Evolutionary conservation across 2,113 vertebrate species (phyloP), one percentile per base, ranked within the genome.

Genomic region (Callipepla californica): DNA sequence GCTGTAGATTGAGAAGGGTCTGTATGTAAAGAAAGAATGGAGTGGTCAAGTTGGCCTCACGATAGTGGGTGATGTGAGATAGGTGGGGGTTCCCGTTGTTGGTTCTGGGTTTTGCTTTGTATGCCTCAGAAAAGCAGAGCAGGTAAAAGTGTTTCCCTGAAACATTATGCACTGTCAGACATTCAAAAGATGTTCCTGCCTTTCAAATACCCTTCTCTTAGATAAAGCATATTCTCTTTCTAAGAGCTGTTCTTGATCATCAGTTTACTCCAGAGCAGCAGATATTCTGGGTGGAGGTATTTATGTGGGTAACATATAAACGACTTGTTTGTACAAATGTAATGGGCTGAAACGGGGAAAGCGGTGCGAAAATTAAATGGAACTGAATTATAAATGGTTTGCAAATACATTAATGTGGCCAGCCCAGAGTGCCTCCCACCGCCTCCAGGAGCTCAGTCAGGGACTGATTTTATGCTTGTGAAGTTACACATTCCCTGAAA

Each of bases 11-110:
- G 59, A 13, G 58, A 19, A 30, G 78, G 47, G 32, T 32, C 53
- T 55, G 28, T 32, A 28, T 28, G 53, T 55, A 30, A 30, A 30
- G 53, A 55, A 55, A 30, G 28, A 30, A 55, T 32, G 53, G 28
- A 30, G 18, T 18, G 28, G 50, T 53, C 25, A 53, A 13, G 51
- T 28, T 53, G 51, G 51, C 51, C 51, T 53, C 51, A 3, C 68
- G 42, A 1, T 0, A 0, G 9, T 1, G n/a, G 20, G 48, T 3
- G 50, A 5, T 61, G 20, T n/a, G 55, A 69, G 82, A 42, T 59
- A 5, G 23, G 7, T 7, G 19, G 50, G 44, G 13, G 6, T 3
- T 40, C 36, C 40, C 40, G 0, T 12, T 78, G 63, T 23, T 66
- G 11, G 8, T 5, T 16, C 15, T 14, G 45, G 4, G 1, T 5